Evolutionary conservation across 2,113 vertebrate species (phyloP).

Genomic region (Cyanistes caeruleus): DNA sequence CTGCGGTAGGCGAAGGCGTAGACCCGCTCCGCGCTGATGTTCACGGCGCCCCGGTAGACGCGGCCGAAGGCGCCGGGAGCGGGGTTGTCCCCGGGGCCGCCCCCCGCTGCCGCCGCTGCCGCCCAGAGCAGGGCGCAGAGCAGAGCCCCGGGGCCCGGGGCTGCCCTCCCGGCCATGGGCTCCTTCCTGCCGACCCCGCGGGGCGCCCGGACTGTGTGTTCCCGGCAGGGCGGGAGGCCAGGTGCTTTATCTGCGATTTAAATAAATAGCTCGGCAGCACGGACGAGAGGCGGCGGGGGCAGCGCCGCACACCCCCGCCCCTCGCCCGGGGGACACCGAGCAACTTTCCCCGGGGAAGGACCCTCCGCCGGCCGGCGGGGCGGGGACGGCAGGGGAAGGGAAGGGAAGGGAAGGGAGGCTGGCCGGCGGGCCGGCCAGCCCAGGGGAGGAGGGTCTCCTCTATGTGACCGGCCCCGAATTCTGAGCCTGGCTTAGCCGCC

Average conservation of each 20-base stretch:
- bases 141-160: background rate
- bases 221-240: background rate
- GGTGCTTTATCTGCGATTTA: background rate
- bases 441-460: background rate
- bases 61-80: conserved; percentile 61
- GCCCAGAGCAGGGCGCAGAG: conserved; percentile 49
- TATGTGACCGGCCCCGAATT: background rate
- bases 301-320: background rate
- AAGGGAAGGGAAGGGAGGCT: background rate
- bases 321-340: background rate
- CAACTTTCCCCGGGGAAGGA: background rate
- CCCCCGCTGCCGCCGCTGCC: background rate
- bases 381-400: background rate
- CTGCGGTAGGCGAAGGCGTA: conserved; percentile 79
- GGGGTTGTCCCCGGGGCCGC: background rate
- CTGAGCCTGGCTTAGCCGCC: background rate
- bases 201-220: background rate
- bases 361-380: background rate
- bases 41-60: conserved; percentile 73
- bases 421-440: background rate
- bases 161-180: background rate
- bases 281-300: background rate
- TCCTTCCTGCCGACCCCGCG: background rate
- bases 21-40: conserved; percentile 68
- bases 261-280: background rate